Conservation (phyloP, 2,797 vertebrate species). For the Melanotaenia boesemani region DNA sequence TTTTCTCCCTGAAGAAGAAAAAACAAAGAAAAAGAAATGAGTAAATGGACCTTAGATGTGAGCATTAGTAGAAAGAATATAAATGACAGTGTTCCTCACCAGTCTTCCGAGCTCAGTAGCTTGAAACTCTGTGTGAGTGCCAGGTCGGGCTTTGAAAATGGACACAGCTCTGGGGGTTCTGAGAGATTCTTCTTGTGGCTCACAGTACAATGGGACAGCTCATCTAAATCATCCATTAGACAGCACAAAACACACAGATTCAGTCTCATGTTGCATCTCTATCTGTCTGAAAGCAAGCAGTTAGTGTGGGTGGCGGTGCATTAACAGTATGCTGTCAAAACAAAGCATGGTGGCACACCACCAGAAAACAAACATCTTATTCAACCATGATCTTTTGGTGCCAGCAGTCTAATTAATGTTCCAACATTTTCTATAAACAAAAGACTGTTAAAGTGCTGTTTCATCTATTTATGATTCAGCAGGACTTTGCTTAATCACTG, state of each 20-base stretch:
- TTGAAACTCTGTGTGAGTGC: constrained; percentile 86
- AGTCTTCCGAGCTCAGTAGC: constrained; percentile 88
- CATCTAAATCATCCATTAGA: constrained; percentile 74
- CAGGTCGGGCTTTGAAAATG: constrained; percentile 88
- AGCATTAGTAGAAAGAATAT: not conserved
- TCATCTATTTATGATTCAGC: constrained; percentile 45
- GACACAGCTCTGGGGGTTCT: constrained; percentile 82
- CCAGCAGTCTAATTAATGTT: constrained; percentile 54
- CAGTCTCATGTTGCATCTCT: constrained; percentile 54
- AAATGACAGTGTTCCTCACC: constrained; percentile 79
- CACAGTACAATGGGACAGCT: constrained; percentile 69
- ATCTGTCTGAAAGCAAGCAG: constrained; percentile 48
- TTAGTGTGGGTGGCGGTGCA: constrained; percentile 49
- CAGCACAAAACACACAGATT: constrained; percentile 48
- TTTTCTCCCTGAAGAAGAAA: constrained; percentile 89
- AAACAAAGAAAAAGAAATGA: not conserved
- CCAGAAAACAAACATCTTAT: constrained; percentile 50
- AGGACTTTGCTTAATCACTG: constrained; percentile 9
- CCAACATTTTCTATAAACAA: constrained; percentile 45
- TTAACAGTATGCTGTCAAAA: constrained; percentile 69
- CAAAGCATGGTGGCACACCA: constrained; percentile 57
- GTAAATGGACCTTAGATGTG: not conserved
- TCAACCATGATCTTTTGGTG: constrained; percentile 40
- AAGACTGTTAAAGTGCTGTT: constrained; percentile 20
- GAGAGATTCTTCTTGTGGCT: constrained; percentile 81